Evolutionary conservation across 2,888 invertebrate genomes (phyloP).

Genomic region (Malachius bipustulatus): DNA sequence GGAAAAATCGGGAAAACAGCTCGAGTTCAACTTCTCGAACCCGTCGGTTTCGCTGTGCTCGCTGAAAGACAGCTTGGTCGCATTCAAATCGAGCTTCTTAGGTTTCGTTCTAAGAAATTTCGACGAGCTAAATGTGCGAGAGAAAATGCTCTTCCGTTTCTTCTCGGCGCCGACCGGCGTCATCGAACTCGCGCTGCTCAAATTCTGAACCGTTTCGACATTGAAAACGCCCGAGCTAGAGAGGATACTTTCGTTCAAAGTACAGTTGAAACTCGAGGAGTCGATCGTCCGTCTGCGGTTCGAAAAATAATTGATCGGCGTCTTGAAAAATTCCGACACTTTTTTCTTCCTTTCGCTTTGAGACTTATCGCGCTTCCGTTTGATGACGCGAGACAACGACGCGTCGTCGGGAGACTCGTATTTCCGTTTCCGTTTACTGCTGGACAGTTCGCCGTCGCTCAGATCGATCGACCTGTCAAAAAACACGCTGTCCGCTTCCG

Average conservation of each 20-base stretch:
- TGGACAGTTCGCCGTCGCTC: constrained; percentile 16
- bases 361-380: constrained; percentile 30
- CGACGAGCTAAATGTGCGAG: constrained; percentile 33
- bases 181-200: constrained; percentile 20
- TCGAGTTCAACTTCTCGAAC: constrained; percentile 27
- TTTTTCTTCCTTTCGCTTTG: constrained; percentile 30
- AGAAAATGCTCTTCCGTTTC: constrained; percentile 30
- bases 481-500: constrained; percentile 21
- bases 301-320: constrained; percentile 33
- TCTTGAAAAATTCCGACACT: constrained; percentile 33
- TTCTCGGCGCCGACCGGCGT: constrained; percentile 22
- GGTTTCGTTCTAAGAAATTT: constrained; percentile 27
- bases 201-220: constrained; percentile 30
- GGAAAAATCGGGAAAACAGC: constrained; percentile 35
- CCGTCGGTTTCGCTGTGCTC: constrained; percentile 22
- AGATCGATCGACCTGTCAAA: constrained; percentile 20
- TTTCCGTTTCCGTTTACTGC: constrained; percentile 24
- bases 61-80: constrained; percentile 26
- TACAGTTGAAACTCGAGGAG: constrained; percentile 25
- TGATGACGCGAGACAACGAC: constrained; percentile 12
- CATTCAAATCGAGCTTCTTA: constrained; percentile 25
- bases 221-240: constrained; percentile 33
- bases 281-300: constrained; percentile 33
- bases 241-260: constrained; percentile 30
- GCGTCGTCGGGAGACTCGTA: constrained; percentile 22